These are phyloP conservation scores for Protonibea diacanthus DNA, from an alignment of 2,797 vertebrate genomes.

Conservation along the genomic window DNA sequence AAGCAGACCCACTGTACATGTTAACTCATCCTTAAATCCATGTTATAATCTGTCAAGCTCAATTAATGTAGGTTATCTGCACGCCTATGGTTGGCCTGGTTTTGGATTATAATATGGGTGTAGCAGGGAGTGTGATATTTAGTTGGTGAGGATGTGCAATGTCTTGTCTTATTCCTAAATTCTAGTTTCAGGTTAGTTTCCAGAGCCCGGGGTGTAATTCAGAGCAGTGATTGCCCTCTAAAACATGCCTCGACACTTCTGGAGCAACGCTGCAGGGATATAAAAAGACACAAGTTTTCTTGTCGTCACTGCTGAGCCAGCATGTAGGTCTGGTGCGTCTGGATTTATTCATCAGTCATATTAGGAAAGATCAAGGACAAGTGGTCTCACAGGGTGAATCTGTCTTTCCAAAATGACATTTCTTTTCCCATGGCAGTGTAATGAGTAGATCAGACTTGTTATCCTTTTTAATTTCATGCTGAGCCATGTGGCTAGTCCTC, in stretches of 20 bases:
- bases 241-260: constrained; percentile 79
- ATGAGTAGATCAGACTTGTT: constrained; percentile 64
- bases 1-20: not conserved
- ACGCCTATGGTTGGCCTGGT: not conserved
- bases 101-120: constrained; percentile 29
- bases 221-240: constrained; percentile 45
- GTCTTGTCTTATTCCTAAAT: constrained; percentile 36
- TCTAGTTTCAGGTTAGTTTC: constrained; percentile 68
- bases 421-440: constrained; percentile 55
- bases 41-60: constrained; percentile 24
- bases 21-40: constrained; percentile 38
- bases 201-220: constrained; percentile 66
- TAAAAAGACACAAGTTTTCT: constrained; percentile 49
- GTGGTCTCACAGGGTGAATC: constrained; percentile 23
- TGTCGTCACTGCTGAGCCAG: constrained; percentile 38
- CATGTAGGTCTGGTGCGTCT: constrained; percentile 22
- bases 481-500: constrained; percentile 56
- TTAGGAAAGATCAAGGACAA: constrained; percentile 52
- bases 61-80: constrained; percentile 30
- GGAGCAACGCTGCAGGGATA: constrained; percentile 32
- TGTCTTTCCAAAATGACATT: constrained; percentile 39
- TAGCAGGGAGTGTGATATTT: not conserved
- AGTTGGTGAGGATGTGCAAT: constrained; percentile 41
- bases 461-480: constrained; percentile 69
- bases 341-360: constrained; percentile 46